A percentile compares a stretch with the other conserved stretches of the same genome.
phyloP scores from a whole-genome alignment of 2,888 invertebrate species.

The Nomada flava region DNA sequence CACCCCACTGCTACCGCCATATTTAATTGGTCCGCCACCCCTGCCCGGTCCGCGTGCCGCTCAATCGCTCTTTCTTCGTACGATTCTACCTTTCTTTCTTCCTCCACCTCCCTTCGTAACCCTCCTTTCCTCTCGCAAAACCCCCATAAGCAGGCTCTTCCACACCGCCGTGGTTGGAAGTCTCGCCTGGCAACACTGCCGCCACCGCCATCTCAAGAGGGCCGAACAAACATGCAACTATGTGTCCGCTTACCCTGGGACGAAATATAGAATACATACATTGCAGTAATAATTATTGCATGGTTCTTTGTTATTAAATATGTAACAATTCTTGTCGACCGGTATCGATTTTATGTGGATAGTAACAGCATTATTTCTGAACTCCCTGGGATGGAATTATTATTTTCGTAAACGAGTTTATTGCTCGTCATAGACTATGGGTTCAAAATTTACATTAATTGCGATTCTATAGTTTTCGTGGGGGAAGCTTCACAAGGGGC shows the following conservation, averaged over 20 bases:
- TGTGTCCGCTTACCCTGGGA: slow-evolving; percentile 24
- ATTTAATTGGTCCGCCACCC: slow-evolving; percentile 78
- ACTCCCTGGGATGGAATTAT: no score
- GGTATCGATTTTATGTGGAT: neutral
- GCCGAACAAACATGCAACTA: slow-evolving; percentile 42
- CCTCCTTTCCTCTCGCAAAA: slow-evolving; percentile 18
- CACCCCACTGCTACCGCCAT: slow-evolving; percentile 80
- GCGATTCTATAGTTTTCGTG: neutral
- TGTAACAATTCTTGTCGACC: neutral
- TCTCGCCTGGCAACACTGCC: slow-evolving; percentile 49
- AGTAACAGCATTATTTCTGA: neutral
- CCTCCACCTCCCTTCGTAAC: slow-evolving; percentile 13
- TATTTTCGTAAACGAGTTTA: neutral
- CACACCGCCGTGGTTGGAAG: slow-evolving; percentile 21
- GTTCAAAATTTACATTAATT: neutral
- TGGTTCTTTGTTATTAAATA: neutral
- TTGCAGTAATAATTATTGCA: neutral
- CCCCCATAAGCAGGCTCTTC: slow-evolving; percentile 42
- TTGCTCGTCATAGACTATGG: neutral
- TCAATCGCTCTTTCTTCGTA: slow-evolving; percentile 17
- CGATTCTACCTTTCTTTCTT: slow-evolving; percentile 15
- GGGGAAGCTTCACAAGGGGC: neutral
- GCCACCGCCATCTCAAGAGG: slow-evolving; percentile 50
- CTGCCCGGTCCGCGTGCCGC: slow-evolving; percentile 51
- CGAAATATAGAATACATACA: slow-evolving; percentile 2